Conservation (phyloP, 2,113 vertebrate genomes). For the Craseonycteris thonglongyai region DNA sequence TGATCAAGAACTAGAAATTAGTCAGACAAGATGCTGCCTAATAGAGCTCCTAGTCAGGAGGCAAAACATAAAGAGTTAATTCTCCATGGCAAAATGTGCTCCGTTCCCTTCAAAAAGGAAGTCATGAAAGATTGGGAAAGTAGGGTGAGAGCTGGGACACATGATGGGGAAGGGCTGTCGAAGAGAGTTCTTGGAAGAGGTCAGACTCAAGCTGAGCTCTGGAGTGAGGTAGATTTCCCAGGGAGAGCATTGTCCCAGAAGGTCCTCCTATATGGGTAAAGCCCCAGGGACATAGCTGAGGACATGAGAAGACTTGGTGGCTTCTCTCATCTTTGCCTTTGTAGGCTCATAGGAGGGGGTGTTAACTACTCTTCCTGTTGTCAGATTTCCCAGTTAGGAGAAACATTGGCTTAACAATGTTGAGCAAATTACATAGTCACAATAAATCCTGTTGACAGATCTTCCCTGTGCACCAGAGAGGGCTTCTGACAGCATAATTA, state of each 20-base stretch:
- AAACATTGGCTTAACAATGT: neutral
- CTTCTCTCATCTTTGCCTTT: neutral
- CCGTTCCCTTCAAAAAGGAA: neutral
- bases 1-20: neutral
- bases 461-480: neutral
- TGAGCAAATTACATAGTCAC: constrained; percentile 37
- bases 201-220: neutral
- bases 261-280: neutral
- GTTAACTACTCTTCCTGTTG: neutral
- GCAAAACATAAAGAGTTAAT: neutral
- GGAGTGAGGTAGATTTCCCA: neutral
- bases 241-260: neutral
- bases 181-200: neutral
- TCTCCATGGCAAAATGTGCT: neutral
- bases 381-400: neutral
- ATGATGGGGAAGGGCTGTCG: neutral
- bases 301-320: neutral
- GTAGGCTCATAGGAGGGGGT: neutral
- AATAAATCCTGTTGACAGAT: neutral
- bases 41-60: neutral
- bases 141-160: neutral
- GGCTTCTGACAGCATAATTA: constrained; percentile 18
- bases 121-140: neutral
- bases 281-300: neutral
- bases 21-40: neutral